Evolutionary conservation across 1,140 invertebrate species (phyloP), one percentile per base, ranked within the genome.

Genomic region (Calliphora vicina): DNA sequence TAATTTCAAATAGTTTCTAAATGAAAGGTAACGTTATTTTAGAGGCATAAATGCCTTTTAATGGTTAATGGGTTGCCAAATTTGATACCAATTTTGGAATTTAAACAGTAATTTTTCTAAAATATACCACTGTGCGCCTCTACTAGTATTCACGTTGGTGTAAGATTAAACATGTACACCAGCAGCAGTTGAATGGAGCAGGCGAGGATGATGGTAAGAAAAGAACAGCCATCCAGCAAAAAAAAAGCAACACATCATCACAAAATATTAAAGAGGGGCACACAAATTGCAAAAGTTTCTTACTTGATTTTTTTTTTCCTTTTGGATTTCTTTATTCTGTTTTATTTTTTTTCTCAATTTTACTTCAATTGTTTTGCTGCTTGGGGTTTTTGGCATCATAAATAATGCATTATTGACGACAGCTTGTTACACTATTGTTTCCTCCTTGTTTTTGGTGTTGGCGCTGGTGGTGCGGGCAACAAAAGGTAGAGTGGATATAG

Each of bases 401-500:
- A 83, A 83, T 83, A 83, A 83, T 83, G 82, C 82, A 83, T 81
- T 83, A 83, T 83, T 78, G 82, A 83, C 82, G 82, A 83, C 82
- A 83, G 76, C 82, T 83, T 72, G 45, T 82, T 82, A 45, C 67
- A 57, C 50, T 57, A 57, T 57, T 57, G 50, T 35, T 35, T 35
- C 35, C 35, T 35, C 35, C 10, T 35, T 35, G 35, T n/a, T n/a
- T n/a, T n/a, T n/a, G n/a, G n/a, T n/a, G n/a, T n/a, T n/a, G n/a
- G n/a, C n/a, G n/a, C n/a, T n/a, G n/a, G n/a, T n/a, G n/a, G n/a
- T n/a, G 35, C 10, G 35, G 35, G 35, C 10, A 35, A 10, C 10
- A 8, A 35, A 10, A 35, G 35, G 35, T 2, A 35, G 4, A 10
- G 35, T 1, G 35, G 35, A 0, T 5, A 2, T 5, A 5, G 35